Percentiles rank a stretch among this genome's conserved stretches.
Evolutionary conservation across 2,888 invertebrate genomes (phyloP).

Genomic region (Tridacna gigas): DNA sequence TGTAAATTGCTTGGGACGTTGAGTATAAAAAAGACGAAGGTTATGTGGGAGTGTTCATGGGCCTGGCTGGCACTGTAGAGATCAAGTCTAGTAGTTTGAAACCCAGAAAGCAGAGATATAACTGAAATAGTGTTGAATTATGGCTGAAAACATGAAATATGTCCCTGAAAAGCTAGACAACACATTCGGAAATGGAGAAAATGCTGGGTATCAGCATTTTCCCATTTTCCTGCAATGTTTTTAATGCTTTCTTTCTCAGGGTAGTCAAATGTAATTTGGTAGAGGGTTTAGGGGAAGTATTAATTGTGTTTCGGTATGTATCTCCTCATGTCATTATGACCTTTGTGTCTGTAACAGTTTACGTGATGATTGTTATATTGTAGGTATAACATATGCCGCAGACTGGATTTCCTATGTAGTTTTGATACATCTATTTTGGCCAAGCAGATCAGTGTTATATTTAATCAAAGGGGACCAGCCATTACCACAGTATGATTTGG

Average conservation of each 20-base stretch:
- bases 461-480: conserved; percentile 85
- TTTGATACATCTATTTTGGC: conserved; percentile 98
- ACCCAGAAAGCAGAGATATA: too few species aligned
- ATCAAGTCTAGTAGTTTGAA: too few species aligned
- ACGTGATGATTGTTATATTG: background rate
- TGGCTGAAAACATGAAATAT: background rate
- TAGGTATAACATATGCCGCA: conserved; percentile 97
- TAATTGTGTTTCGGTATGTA: too few species aligned
- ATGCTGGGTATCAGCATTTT: background rate
- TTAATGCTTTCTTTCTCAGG: too few species aligned
- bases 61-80: background rate
- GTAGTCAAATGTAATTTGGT: too few species aligned
- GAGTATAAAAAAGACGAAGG: too few species aligned
- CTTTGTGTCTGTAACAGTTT: too few species aligned
- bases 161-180: background rate
- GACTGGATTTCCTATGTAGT: conserved; percentile 97
- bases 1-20: too few species aligned
- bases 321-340: too few species aligned
- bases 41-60: too few species aligned
- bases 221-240: background rate
- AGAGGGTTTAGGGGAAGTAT: too few species aligned
- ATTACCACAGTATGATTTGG: conserved; percentile 77
- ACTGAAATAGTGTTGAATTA: background rate
- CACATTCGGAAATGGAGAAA: background rate
- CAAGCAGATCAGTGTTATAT: conserved; percentile 96